Base-by-base conservation (phyloP, 2,797 vertebrate genomes). In the Threskiornis aethiopicus region DNA sequence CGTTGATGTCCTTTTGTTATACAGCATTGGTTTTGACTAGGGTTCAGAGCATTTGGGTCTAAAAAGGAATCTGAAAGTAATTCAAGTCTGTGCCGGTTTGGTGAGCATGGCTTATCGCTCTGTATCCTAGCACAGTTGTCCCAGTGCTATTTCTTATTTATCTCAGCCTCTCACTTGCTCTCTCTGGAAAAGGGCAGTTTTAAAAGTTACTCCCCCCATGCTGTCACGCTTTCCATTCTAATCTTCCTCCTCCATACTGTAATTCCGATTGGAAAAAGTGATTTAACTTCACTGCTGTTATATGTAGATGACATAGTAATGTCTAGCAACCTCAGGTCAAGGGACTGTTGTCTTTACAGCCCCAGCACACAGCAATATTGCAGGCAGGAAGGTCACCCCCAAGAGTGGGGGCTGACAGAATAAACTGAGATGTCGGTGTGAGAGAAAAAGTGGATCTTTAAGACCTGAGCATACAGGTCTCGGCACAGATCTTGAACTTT, bases 91-190 rank as follows among this genome's bases (percentile, higher is more conserved):
- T 77, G 28, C 8, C 8, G 2, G 10, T 55, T 52, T 37, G 52
- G 49, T 1, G 4, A 41, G 18, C 1, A 3, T 57, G 18, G 35
- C 11, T 28, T 18, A 11, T 24, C 0, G 1, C 29, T 71, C 28
- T 51, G 4, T 33, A 5, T n/a, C 46, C 19, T 39, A 70, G 46
- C 5, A 14, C 21, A 24, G 33, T 3, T 70, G 20, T 55, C 70
- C 47, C 13, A 28, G 39, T n/a, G 22, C 15, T 31, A 5, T 16
- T 13, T 82, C 13, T 66, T 59, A 19, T 77, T 65, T 70, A 41
- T 42, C 16, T 49, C 13, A 35, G 46, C 18, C 2, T 83, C 61
- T 87, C 19, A 0, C 16, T 70, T 79, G 4, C 8, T 25, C 3
- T 21, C 13, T 52, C 11, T 77, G 35, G 39, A 73, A 22, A 8